Evolutionary conservation across 2,113 vertebrate species (phyloP).

Genomic region (Acrocephalus kingi): DNA sequence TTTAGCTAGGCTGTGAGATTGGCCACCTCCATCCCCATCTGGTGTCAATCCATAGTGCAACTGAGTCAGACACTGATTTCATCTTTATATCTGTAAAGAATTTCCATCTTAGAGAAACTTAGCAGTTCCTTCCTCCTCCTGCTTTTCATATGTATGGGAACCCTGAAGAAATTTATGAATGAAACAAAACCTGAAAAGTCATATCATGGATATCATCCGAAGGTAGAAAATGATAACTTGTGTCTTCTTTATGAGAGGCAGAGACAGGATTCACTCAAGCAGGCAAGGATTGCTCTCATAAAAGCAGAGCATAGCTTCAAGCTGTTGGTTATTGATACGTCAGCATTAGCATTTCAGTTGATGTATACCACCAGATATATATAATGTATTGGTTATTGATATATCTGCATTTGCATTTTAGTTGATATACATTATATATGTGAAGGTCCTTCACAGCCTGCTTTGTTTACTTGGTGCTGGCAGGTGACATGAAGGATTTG

Average conservation of each 20-base stretch:
- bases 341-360: neutral
- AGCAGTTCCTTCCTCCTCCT: neutral
- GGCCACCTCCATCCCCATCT: neutral
- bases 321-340: neutral
- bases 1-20: neutral
- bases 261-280: neutral
- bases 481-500: neutral
- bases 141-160: neutral
- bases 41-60: neutral
- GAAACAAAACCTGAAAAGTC: neutral
- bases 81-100: neutral
- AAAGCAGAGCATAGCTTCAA: neutral
- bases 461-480: neutral
- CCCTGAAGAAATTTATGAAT: conserved; percentile 10
- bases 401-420: neutral
- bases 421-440: neutral
- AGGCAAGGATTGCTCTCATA: neutral
- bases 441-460: neutral
- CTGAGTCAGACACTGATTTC: neutral
- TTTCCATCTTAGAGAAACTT: neutral
- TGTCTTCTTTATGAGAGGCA: neutral
- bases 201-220: neutral
- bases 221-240: neutral
- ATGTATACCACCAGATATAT: neutral
- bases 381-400: neutral